phyloP scores from a whole-genome alignment of 2,113 vertebrate species.

The Athene cunicularia region DNA sequence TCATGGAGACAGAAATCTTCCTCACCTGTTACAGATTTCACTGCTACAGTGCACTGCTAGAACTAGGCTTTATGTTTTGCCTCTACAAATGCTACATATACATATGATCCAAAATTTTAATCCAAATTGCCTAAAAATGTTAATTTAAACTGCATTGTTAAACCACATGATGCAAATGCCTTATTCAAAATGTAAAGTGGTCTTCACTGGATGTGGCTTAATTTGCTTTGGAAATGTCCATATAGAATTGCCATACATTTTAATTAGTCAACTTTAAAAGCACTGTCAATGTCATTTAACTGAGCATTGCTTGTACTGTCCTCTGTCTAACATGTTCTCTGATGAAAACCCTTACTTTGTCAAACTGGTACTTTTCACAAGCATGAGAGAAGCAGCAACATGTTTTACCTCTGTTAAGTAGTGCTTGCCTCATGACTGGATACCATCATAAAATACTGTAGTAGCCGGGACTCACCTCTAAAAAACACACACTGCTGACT shows the following conservation, averaged over 20 bases:
- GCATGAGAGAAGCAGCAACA: background rate
- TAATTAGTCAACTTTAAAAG: background rate
- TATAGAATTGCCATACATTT: background rate
- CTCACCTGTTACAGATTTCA: background rate
- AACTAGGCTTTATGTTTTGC: background rate
- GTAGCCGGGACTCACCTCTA: background rate
- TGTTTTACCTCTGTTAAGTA: background rate
- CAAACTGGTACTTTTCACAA: background rate
- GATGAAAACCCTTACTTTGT: background rate
- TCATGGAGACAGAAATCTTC: constrained; percentile 31
- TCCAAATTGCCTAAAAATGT: background rate
- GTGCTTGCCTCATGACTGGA: rapidly evolving
- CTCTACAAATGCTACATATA: background rate
- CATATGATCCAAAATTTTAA: background rate
- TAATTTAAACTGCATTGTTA: background rate
- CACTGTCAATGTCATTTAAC: background rate
- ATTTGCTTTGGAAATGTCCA: background rate
- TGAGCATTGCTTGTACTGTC: background rate
- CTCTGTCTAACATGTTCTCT: background rate
- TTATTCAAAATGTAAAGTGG: background rate
- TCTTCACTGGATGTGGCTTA: background rate
- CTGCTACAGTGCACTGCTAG: background rate
- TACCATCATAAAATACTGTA: rapidly evolving
- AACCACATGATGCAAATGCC: background rate
- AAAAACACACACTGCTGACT: background rate